Conservation (phyloP, 2,888 invertebrate genomes). For the Oscheius sp. region DNA sequence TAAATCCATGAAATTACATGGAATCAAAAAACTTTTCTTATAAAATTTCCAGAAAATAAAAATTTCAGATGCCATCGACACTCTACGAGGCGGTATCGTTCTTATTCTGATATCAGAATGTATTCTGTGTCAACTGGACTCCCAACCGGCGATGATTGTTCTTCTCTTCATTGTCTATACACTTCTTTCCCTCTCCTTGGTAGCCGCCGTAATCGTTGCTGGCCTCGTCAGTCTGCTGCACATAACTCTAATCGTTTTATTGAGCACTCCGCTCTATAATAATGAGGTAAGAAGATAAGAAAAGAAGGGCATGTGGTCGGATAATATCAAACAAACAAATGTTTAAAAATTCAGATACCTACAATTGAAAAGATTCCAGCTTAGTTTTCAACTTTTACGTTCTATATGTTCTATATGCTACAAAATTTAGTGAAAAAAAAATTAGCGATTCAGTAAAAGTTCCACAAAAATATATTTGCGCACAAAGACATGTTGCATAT, state of each 20-base stretch:
- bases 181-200: constrained; percentile 10
- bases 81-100: not conserved
- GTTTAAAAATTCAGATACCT: too few relatives aligned
- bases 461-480: too few relatives aligned
- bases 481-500: too few relatives aligned
- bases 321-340: too few relatives aligned
- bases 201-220: constrained; percentile 1
- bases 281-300: constrained; percentile 27
- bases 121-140: not conserved
- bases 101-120: not conserved
- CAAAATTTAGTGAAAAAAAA: too few relatives aligned
- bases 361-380: too few relatives aligned
- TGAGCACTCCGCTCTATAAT: constrained; percentile 14
- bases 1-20: not conserved
- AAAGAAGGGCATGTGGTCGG: too few relatives aligned
- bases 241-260: constrained; percentile 4
- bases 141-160: constrained; percentile 10
- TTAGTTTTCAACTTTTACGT: too few relatives aligned
- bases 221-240: constrained; percentile 1
- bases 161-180: constrained; percentile 11
- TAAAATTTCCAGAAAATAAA: not conserved
- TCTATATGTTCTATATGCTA: too few relatives aligned
- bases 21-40: not conserved
- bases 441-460: too few relatives aligned
- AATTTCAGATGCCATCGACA: constrained; percentile 10